A percentile compares a stretch with the other conserved stretches of the same genome.
These are phyloP conservation scores for Gambusia holbrooki DNA, from an alignment of 2,113 vertebrate species.

Conservation along the genomic window DNA sequence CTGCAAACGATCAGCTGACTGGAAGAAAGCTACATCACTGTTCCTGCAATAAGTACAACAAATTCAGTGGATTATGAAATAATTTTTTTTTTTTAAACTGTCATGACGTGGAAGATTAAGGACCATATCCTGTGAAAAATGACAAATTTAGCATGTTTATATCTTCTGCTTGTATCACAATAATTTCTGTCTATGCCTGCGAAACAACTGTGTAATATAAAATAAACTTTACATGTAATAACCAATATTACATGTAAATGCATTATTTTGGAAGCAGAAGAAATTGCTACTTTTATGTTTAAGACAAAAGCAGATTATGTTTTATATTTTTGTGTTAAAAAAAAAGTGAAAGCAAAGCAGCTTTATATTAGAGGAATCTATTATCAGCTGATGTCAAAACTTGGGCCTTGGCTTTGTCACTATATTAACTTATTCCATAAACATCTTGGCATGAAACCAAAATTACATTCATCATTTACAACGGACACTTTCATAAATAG, in stretches of 20 bases:
- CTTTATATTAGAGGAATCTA: background rate
- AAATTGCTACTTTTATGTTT: background rate
- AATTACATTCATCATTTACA: no score
- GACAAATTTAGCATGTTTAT: background rate
- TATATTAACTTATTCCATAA: background rate
- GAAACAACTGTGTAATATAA: background rate
- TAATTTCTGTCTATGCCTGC: background rate
- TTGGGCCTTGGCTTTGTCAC: background rate
- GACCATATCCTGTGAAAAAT: background rate
- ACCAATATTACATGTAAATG: no score
- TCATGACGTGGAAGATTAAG: no score
- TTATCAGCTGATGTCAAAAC: background rate
- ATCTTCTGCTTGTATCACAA: background rate
- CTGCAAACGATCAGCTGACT: background rate
- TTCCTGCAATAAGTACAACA: no score
- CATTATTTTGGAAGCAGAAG: background rate
- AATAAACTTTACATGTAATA: background rate
- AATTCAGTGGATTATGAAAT: no score
- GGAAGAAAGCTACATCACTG: background rate
- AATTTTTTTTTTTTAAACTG: no score
- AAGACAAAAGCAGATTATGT: background rate
- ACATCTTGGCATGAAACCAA: no score
- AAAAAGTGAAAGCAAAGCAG: background rate
- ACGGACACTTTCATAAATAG: no score
- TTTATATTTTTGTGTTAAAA: background rate